These are phyloP conservation scores for Anolis apletophallus DNA, from an alignment of 2,797 vertebrate genomes.

Conservation along the genomic window DNA sequence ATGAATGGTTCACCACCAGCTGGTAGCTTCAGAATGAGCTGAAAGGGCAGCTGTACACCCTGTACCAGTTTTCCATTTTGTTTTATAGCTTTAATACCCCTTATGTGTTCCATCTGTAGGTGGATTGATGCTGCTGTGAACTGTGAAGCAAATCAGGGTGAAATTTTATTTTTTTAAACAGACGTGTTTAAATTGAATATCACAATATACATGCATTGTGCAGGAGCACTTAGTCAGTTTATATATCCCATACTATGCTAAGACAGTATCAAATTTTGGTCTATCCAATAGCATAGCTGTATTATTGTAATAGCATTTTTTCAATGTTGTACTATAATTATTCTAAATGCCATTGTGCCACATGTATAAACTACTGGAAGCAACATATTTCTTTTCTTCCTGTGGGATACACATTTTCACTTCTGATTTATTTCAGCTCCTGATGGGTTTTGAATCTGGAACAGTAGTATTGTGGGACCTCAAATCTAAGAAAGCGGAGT, in stretches of 20 bases:
- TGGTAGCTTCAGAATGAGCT: background rate
- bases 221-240: background rate
- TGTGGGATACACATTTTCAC: conserved; percentile 32
- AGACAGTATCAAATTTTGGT: background rate
- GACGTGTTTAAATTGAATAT: background rate
- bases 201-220: background rate
- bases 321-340: background rate
- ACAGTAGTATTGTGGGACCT: conserved; percentile 98
- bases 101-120: background rate
- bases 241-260: background rate
- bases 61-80: background rate
- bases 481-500: conserved; percentile 98
- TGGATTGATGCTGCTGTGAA: background rate
- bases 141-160: background rate
- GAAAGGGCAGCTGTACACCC: background rate
- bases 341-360: background rate
- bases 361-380: background rate
- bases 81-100: background rate
- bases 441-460: conserved; percentile 98
- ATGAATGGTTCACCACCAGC: background rate
- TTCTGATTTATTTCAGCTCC: conserved; percentile 85
- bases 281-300: background rate
- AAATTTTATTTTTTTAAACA: background rate
- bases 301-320: background rate
- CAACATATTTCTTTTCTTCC: conserved; percentile 32